phyloP scores from a whole-genome alignment of 2,113 vertebrate genomes.

The Gymnocephalus cernua region DNA sequence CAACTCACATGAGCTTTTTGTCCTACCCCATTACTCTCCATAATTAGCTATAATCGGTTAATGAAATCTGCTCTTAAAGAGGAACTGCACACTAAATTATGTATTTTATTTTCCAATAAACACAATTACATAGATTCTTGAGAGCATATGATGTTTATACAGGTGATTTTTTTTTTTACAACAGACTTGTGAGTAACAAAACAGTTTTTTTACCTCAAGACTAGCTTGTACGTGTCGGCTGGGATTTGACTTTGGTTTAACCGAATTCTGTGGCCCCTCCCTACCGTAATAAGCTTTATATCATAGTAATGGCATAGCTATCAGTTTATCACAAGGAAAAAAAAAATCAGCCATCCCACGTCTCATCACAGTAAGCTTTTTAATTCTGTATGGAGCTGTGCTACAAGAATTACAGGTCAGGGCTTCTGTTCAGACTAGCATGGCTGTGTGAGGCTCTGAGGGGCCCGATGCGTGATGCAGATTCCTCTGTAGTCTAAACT shows the following conservation, averaged over 20 bases:
- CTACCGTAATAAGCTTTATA: neutral
- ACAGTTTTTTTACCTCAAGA: neutral
- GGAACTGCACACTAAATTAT: neutral
- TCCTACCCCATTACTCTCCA: slow-evolving; percentile 17
- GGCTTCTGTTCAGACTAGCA: slow-evolving; percentile 45
- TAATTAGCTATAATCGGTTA: slow-evolving; percentile 44
- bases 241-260: neutral
- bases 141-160: neutral
- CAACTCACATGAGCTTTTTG: neutral
- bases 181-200: neutral
- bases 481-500: slow-evolving; percentile 11
- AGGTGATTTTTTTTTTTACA: neutral
- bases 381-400: slow-evolving; percentile 5
- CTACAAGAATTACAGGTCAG: neutral
- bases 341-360: neutral
- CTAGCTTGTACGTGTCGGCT: neutral
- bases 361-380: neutral
- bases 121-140: slow-evolving; percentile 1
- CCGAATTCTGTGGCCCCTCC: neutral
- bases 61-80: slow-evolving; percentile 29
- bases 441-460: neutral
- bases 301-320: neutral
- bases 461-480: neutral
- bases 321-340: neutral
- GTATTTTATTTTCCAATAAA: neutral